Conservation (phyloP, 2,888 invertebrate genomes). For the Alcis repandata region DNA sequence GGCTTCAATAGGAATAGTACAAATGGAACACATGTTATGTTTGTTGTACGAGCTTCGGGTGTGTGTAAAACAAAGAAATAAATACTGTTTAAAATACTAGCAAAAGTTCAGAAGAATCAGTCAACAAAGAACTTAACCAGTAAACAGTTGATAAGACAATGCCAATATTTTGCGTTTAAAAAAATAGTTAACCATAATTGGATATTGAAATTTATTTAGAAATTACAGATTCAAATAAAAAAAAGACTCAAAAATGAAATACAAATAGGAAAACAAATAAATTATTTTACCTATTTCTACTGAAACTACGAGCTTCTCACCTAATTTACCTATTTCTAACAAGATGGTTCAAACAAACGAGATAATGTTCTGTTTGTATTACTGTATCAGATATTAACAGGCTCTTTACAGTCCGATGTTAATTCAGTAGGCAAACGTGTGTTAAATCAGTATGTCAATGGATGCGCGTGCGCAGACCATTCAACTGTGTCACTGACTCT, state of each 20-base stretch:
- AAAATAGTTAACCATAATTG: too few relatives aligned
- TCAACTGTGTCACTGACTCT: slow-evolving; percentile 45
- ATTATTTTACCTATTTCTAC: not conserved
- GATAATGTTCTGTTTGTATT: slow-evolving; percentile 14
- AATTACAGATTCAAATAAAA: too few relatives aligned
- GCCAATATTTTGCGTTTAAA: too few relatives aligned
- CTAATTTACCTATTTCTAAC: not conserved
- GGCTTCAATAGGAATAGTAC: slow-evolving; percentile 27
- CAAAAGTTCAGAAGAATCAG: too few relatives aligned
- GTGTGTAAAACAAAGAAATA: not conserved
- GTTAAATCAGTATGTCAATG: slow-evolving; percentile 48
- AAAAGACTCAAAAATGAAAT: too few relatives aligned
- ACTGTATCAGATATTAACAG: slow-evolving; percentile 32
- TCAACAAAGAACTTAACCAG: too few relatives aligned
- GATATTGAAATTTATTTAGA: too few relatives aligned
- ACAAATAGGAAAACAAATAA: too few relatives aligned
- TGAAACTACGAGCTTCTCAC: not conserved
- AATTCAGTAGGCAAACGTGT: slow-evolving; percentile 33
- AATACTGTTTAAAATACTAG: not conserved
- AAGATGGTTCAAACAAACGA: not conserved
- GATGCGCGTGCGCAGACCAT: slow-evolving; percentile 42
- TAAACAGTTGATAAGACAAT: too few relatives aligned
- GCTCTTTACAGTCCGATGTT: slow-evolving; percentile 38
- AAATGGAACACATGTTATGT: slow-evolving; percentile 28
- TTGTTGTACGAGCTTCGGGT: not conserved